phyloP scores from a whole-genome alignment of 2,797 vertebrate genomes.

The Crocidura indochinensis region DNA sequence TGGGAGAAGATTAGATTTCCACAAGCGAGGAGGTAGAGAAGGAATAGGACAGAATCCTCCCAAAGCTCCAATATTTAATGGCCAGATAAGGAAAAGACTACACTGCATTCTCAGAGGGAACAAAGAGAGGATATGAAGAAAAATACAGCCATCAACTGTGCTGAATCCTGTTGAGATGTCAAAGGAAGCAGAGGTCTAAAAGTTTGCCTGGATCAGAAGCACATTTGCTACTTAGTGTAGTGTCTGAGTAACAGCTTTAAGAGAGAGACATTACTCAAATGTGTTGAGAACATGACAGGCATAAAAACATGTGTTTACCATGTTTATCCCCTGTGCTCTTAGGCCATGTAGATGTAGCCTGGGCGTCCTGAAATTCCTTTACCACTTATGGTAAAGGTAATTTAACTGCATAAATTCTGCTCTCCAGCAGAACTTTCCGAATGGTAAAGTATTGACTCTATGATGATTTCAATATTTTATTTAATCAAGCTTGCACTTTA shows the following conservation, averaged over 20 bases:
- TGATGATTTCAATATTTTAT: constrained; percentile 31
- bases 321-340: neutral
- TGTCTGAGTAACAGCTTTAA: neutral
- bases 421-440: neutral
- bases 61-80: constrained; percentile 24
- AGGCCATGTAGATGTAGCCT: neutral
- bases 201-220: neutral
- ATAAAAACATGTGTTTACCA: neutral
- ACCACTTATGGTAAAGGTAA: neutral
- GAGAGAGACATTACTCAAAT: neutral
- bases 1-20: constrained; percentile 6
- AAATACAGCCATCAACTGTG: neutral
- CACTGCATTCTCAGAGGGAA: neutral
- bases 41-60: neutral
- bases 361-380: constrained; percentile 17
- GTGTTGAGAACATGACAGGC: too few relatives aligned
- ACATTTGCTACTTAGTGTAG: neutral
- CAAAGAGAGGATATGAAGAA: constrained; percentile 33
- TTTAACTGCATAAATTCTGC: neutral
- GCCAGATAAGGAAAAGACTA: neutral
- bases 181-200: neutral
- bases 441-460: neutral
- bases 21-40: neutral
- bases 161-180: constrained; percentile 15
- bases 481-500: constrained; percentile 17